These are phyloP conservation scores for Chionis minor DNA, from an alignment of 2,113 vertebrate genomes.

Conservation along the genomic window DNA sequence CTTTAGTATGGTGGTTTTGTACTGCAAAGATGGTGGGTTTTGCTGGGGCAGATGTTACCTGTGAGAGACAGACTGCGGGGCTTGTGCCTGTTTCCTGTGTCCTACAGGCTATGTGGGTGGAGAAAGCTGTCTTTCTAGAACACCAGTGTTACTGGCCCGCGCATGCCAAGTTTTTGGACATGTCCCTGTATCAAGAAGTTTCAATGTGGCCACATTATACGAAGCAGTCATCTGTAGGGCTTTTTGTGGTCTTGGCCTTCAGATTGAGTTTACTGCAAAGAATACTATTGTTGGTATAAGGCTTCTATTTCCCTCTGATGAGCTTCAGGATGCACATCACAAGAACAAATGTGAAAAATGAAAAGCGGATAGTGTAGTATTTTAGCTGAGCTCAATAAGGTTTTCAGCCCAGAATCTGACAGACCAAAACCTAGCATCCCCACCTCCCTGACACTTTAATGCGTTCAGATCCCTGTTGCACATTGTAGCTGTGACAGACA, in stretches of 20 bases:
- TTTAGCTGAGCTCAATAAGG: neutral
- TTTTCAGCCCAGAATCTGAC: neutral
- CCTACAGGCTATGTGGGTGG: neutral
- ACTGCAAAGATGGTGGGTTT: neutral
- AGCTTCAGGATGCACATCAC: neutral
- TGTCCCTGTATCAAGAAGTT: neutral
- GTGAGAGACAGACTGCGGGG: neutral
- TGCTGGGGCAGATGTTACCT: neutral
- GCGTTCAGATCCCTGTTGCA: slow-evolving; percentile 9
- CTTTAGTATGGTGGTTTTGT: neutral
- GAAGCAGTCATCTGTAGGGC: neutral
- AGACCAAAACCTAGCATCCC: slow-evolving; percentile 2
- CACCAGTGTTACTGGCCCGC: neutral
- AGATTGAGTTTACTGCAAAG: neutral
- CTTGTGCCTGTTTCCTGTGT: neutral
- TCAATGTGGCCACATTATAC: neutral
- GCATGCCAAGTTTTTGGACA: neutral
- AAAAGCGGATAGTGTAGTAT: neutral
- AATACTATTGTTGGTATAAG: neutral
- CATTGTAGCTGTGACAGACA: neutral
- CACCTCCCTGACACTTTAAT: neutral
- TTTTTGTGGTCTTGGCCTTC: neutral
- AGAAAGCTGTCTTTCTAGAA: neutral
- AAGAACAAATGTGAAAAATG: neutral
- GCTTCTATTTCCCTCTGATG: neutral